Conservation (phyloP, 2,113 vertebrate genomes). For the Gavialis gangeticus region DNA sequence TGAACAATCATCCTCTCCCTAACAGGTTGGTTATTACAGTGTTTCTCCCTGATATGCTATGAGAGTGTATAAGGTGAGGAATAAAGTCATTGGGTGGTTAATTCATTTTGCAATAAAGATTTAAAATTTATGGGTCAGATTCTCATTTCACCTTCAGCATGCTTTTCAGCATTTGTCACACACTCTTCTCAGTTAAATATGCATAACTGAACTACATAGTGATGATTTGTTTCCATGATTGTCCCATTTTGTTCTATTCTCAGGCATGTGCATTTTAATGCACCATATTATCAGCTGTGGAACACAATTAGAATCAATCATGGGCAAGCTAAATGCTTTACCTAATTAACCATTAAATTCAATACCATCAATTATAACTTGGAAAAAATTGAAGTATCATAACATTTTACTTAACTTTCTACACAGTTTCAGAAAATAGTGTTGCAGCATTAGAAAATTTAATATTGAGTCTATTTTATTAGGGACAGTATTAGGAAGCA, state of each 20-base stretch:
- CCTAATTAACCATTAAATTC: background rate
- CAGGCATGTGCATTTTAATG: background rate
- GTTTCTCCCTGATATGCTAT: background rate
- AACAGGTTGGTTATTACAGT: background rate
- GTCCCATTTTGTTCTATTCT: background rate
- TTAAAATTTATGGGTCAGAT: background rate
- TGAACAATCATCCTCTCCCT: background rate
- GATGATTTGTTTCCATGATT: background rate
- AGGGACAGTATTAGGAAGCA: background rate
- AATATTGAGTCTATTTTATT: background rate
- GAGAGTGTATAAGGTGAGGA: no score
- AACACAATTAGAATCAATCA: background rate
- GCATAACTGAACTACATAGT: background rate
- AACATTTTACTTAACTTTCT: background rate
- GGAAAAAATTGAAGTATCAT: background rate
- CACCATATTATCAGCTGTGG: background rate
- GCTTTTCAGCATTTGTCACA: background rate
- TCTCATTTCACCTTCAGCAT: background rate
- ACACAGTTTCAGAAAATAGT: background rate
- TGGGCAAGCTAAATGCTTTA: background rate
- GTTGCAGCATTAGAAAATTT: no score
- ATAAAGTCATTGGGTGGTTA: background rate
- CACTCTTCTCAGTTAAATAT: background rate
- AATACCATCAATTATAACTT: background rate
- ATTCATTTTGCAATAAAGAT: background rate